Percentiles rank a stretch among this genome's conserved stretches.
These are phyloP conservation scores for Cephus runcator DNA, from an alignment of 2,888 invertebrate species.

Conservation along the genomic window DNA sequence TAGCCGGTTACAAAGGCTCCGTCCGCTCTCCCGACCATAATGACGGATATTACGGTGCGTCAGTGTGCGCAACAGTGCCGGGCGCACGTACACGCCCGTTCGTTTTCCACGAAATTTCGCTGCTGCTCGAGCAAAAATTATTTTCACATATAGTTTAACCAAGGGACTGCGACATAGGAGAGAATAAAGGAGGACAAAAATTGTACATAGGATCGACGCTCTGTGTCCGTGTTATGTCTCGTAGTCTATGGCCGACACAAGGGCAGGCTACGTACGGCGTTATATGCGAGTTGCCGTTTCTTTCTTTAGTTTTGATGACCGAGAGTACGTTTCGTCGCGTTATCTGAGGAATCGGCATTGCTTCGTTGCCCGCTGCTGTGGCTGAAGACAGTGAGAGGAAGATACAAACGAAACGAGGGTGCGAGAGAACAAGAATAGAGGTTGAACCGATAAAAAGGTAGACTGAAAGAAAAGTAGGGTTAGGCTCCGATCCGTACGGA, in stretches of 20 bases:
- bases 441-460: constrained; percentile 1
- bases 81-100: not conserved
- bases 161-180: not conserved
- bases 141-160: not conserved
- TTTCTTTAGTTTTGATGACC: not conserved
- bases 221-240: not conserved
- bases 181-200: not conserved
- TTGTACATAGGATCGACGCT: not conserved
- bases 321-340: constrained; percentile 30
- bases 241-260: not conserved
- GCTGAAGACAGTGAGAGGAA: constrained; percentile 5
- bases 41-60: not conserved
- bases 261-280: not conserved
- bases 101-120: not conserved
- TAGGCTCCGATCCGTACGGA: not conserved
- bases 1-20: not conserved
- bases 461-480: not conserved
- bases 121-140: not conserved
- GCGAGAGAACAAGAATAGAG: constrained; percentile 8
- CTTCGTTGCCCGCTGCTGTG: not conserved
- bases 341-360: constrained; percentile 32
- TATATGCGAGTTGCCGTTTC: not conserved
- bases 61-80: not conserved
- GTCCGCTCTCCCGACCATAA: not conserved
- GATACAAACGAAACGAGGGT: constrained; percentile 9